Evolutionary conservation across 2,888 invertebrate species (phyloP).

Genomic region (Pseudoips prasinana): DNA sequence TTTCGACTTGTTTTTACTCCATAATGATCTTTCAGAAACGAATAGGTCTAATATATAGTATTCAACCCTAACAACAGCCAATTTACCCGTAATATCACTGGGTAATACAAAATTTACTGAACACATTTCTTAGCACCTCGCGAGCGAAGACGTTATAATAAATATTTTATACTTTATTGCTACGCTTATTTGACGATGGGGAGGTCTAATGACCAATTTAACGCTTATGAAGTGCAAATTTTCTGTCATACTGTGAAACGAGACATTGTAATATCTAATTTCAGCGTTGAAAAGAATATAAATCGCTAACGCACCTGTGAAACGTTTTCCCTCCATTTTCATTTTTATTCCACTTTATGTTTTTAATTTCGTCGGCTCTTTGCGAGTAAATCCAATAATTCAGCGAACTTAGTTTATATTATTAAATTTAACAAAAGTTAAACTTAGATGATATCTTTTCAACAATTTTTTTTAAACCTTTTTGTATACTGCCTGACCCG

Average conservation of each 20-base stretch:
- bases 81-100: too few relatives aligned
- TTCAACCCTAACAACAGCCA: too few relatives aligned
- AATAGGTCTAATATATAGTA: too few relatives aligned
- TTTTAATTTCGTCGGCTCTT: constrained; percentile 27
- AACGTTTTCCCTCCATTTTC: constrained; percentile 23
- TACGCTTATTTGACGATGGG: constrained; percentile 58
- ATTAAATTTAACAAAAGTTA: constrained; percentile 35
- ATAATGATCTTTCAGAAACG: too few relatives aligned
- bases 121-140: constrained; percentile 28
- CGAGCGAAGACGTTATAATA: constrained; percentile 51
- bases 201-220: constrained; percentile 74
- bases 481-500: too few relatives aligned
- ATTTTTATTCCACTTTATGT: too few relatives aligned
- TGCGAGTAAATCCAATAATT: too few relatives aligned
- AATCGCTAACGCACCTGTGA: constrained; percentile 59
- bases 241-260: constrained; percentile 71
- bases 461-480: too few relatives aligned
- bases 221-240: constrained; percentile 79
- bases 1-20: too few relatives aligned
- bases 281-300: constrained; percentile 70
- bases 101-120: constrained; percentile 34
- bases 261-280: constrained; percentile 76
- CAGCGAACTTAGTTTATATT: constrained; percentile 12
- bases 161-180: constrained; percentile 70
- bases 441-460: too few relatives aligned